Evolutionary conservation across 1,140 invertebrate genomes (phyloP).

Genomic region (Drosophila nebulosa): DNA sequence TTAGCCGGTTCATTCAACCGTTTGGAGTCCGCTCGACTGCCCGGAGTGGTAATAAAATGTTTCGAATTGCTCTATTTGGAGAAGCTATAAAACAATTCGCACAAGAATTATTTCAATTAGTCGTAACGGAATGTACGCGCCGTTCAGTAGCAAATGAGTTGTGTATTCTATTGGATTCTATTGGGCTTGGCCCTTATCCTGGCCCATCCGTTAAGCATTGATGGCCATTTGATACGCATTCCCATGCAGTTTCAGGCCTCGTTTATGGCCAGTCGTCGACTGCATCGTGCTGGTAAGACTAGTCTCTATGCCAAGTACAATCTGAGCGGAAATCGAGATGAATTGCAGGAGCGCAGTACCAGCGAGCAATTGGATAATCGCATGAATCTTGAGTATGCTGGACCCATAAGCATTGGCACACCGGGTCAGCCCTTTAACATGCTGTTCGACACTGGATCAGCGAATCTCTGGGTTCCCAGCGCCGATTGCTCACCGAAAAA

Average conservation of each 20-base stretch:
- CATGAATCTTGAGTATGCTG: slow-evolving; percentile 80
- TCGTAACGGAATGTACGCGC: slow-evolving; percentile 5
- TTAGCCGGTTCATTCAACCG: slow-evolving; percentile 19
- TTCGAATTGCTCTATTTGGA: slow-evolving; percentile 32
- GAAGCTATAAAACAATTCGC: slow-evolving; percentile 37
- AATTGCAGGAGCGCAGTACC: slow-evolving; percentile 10
- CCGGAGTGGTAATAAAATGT: slow-evolving; percentile 24
- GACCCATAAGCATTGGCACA: slow-evolving; percentile 93
- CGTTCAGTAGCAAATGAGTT: slow-evolving; percentile 21
- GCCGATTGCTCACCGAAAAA: slow-evolving; percentile 28
- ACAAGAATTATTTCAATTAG: slow-evolving; percentile 26
- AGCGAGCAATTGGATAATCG: slow-evolving; percentile 35
- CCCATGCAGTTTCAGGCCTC: slow-evolving; percentile 39
- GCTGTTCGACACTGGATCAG: slow-evolving; percentile 48
- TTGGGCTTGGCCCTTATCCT: not conserved
- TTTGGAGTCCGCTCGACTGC: slow-evolving; percentile 21
- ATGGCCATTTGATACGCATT: slow-evolving; percentile 21
- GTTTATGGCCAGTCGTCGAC: slow-evolving; percentile 35
- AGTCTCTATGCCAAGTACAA: slow-evolving; percentile 37
- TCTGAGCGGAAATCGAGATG: not conserved
- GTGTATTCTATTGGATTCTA: slow-evolving; percentile 8
- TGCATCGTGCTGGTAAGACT: slow-evolving; percentile 18
- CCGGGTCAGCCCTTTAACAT: slow-evolving; percentile 87
- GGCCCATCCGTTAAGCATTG: not conserved
- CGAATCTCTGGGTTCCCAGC: slow-evolving; percentile 53